Evolutionary conservation across 2,888 invertebrate species (phyloP).

Genomic region (Parapristionchus giblindavisi): DNA sequence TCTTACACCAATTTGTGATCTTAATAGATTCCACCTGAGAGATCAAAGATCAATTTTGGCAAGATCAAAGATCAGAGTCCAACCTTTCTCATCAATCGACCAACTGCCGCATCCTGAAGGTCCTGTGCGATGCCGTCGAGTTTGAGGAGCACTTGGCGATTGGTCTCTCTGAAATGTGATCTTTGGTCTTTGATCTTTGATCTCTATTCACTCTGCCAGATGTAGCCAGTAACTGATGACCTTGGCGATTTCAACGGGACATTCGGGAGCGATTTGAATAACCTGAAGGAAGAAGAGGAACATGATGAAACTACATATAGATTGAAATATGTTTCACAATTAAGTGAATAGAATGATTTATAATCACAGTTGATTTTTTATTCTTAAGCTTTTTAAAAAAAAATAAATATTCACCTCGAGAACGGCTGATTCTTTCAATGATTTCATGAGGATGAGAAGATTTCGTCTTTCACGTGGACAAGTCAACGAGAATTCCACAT

Average conservation of each 20-base stretch:
- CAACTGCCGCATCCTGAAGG: slow-evolving; percentile 2
- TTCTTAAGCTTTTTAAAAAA: background rate
- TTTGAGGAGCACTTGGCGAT: background rate
- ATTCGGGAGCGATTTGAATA: background rate
- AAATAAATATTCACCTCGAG: background rate
- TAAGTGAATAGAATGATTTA: too few relatives aligned
- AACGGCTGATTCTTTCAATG: slow-evolving; percentile 6
- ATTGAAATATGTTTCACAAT: too few relatives aligned
- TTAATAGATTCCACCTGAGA: too few relatives aligned
- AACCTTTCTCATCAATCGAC: slow-evolving; percentile 25
- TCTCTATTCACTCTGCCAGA: slow-evolving; percentile 11
- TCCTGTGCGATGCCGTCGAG: slow-evolving; percentile 19
- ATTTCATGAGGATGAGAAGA: background rate
- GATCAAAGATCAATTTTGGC: too few relatives aligned
- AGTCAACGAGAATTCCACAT: slow-evolving; percentile 3
- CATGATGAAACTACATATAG: too few relatives aligned
- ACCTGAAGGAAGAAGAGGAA: too few relatives aligned
- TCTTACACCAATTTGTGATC: too few relatives aligned
- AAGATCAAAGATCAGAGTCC: too few relatives aligned
- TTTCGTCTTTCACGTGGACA: background rate
- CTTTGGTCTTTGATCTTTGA: background rate
- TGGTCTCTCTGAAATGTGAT: slow-evolving; percentile 5
- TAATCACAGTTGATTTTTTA: background rate
- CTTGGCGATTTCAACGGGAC: slow-evolving; percentile 6
- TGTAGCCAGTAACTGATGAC: slow-evolving; percentile 24